Percentiles rank a stretch among this genome's conserved stretches.
Conservation (phyloP, 2,113 vertebrate genomes). For the Cettia cetti region DNA sequence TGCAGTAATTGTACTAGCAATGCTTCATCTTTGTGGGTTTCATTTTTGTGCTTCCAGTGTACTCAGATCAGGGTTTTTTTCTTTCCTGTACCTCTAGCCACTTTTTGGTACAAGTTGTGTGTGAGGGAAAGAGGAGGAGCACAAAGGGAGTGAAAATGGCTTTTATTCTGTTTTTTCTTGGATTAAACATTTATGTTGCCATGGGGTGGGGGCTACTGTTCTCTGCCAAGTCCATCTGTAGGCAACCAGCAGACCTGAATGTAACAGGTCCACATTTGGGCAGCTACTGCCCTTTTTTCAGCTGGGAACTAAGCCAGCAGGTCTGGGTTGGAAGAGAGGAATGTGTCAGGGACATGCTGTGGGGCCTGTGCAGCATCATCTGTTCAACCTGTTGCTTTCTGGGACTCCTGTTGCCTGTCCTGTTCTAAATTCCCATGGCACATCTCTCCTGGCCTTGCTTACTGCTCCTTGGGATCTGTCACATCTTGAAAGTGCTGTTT, state of each 20-base stretch:
- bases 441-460: not conserved
- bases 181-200: not conserved
- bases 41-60: not conserved
- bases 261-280: not conserved
- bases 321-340: not conserved
- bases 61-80: not conserved
- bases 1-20: not conserved
- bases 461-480: not conserved
- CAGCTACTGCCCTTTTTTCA: not conserved
- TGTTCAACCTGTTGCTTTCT: not conserved
- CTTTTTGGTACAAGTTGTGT: not conserved
- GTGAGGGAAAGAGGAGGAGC: not conserved
- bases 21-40: not conserved
- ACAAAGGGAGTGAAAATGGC: not conserved
- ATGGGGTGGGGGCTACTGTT: rapidly evolving
- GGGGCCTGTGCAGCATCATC: not conserved
- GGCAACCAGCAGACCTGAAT: not conserved
- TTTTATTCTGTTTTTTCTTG: not conserved
- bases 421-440: not conserved
- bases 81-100: not conserved
- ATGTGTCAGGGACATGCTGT: not conserved
- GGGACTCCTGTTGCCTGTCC: not conserved
- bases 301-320: not conserved
- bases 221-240: not conserved
- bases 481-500: not conserved